Conservation (phyloP, 2,888 invertebrate genomes). For the Rhaphigaster nebulosa region DNA sequence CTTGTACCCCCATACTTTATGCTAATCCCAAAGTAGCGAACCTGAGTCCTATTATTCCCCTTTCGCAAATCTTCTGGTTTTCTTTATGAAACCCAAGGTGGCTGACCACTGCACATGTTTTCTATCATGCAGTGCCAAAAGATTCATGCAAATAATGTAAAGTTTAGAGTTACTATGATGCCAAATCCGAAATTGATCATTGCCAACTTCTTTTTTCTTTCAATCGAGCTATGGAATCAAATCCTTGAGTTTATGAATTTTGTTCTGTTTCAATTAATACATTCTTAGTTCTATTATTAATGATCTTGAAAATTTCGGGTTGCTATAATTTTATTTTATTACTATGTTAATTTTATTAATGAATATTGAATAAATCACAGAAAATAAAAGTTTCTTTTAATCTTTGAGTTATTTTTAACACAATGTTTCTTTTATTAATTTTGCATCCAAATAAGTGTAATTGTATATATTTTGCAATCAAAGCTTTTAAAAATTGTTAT, state of each 20-base stretch:
- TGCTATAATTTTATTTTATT: background rate
- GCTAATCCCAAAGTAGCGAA: too few species aligned
- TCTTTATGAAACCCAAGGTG: too few species aligned
- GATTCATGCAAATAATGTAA: background rate
- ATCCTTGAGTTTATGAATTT: background rate
- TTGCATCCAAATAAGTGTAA: slow-evolving; percentile 4
- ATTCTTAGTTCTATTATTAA: background rate
- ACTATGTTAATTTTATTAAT: background rate
- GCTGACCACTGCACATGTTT: background rate
- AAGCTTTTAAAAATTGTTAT: background rate
- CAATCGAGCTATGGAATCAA: background rate
- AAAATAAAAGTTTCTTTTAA: background rate
- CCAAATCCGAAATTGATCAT: background rate
- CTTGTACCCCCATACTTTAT: too few species aligned
- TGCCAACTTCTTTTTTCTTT: background rate
- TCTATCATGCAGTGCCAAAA: background rate
- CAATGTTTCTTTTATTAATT: background rate
- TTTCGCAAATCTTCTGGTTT: too few species aligned
- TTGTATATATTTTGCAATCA: background rate
- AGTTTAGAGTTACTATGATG: background rate
- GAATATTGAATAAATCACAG: background rate
- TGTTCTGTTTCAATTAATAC: background rate
- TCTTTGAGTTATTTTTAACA: background rate
- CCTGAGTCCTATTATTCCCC: too few species aligned
- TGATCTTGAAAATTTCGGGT: background rate